phyloP scores from a whole-genome alignment of 2,113 vertebrate species.

The Morone saxatilis region DNA sequence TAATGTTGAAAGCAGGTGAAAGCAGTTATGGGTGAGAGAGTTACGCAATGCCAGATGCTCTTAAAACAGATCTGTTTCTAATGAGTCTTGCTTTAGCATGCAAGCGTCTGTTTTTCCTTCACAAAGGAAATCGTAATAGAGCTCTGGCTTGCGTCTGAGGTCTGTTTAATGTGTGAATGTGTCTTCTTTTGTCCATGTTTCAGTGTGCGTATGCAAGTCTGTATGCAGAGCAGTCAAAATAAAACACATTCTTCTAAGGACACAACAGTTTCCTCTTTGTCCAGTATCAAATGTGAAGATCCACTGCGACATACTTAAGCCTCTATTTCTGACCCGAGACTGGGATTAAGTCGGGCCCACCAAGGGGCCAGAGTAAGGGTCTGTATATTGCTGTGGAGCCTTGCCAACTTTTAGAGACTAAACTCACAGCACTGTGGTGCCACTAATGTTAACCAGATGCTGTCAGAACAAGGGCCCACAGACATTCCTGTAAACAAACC shows the following conservation, averaged over 20 bases:
- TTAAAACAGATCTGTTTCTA: constrained; percentile 7
- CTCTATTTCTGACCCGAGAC: constrained; percentile 13
- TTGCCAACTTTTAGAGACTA: constrained; percentile 18
- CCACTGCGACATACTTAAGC: neutral
- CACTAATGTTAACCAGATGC: constrained; percentile 71
- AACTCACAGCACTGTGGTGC: neutral
- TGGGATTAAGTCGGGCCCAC: neutral
- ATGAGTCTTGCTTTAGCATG: constrained; percentile 9
- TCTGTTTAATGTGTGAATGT: constrained; percentile 21
- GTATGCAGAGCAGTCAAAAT: neutral
- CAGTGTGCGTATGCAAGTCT: constrained; percentile 21
- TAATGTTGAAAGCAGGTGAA: neutral
- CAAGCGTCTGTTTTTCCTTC: neutral
- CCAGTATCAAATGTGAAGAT: constrained; percentile 21
- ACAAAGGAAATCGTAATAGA: neutral
- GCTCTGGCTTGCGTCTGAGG: constrained; percentile 24
- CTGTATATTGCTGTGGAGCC: constrained; percentile 22
- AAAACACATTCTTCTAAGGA: neutral
- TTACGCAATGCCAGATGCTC: constrained; percentile 45
- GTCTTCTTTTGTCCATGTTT: constrained; percentile 7
- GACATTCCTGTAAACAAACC: constrained; percentile 12
- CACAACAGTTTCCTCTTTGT: constrained; percentile 53
- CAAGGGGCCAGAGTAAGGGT: constrained; percentile 28
- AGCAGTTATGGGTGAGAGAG: neutral
- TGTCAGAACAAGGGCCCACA: neutral